Base-by-base conservation (phyloP, 2,797 vertebrate species). In the Alcedo atthis region DNA sequence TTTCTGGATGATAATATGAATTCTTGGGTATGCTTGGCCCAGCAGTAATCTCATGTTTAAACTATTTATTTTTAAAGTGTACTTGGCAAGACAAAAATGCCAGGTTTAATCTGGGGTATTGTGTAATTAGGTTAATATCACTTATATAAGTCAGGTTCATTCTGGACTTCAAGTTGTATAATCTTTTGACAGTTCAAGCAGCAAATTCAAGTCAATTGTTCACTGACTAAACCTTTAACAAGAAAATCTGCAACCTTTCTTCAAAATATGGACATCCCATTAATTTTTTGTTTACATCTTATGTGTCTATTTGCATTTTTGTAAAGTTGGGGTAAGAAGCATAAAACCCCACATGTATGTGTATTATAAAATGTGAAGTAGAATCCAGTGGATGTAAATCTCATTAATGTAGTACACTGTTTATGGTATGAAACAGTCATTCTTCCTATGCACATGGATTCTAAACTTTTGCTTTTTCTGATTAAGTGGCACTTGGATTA, bases 1-100 rank as follows among this genome's bases (percentile, higher is more conserved):
- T 53, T 90, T 94, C 48, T 79, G 76, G 73, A 63, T 87, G 45
- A 67, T 83, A 63, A 14, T 87, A n/a, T 81, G 63, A 79, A 76
- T 87, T 85, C 37, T 77, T 90, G 32, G n/a, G 18, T 69, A 17
- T 71, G 35, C 59, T 73, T 78, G 51, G 45, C 48, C 75, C 76
- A 66, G 22, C 64, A 93, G 61, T 90, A 12, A 33, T 53, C 49
- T 84, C 30, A 8, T 26, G 21, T 70, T 91, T 83, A 63, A 43
- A 9, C 43, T 88, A 24, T 53, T 94, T 73, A 19, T 67, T 83
- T 91, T 87, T 55, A 70, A 90, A 40, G 42, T 63, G 6, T 73
- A 46, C 26, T 81, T 81, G 42, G 26, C 30, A 69, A 85, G 51
- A 63, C 28, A 66, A 59, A 49, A 89, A 37, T 3, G 9, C 9